Percentiles rank a stretch among this genome's conserved stretches.
Conservation (phyloP, 2,888 invertebrate species). For the Trichopria drosophilae region DNA sequence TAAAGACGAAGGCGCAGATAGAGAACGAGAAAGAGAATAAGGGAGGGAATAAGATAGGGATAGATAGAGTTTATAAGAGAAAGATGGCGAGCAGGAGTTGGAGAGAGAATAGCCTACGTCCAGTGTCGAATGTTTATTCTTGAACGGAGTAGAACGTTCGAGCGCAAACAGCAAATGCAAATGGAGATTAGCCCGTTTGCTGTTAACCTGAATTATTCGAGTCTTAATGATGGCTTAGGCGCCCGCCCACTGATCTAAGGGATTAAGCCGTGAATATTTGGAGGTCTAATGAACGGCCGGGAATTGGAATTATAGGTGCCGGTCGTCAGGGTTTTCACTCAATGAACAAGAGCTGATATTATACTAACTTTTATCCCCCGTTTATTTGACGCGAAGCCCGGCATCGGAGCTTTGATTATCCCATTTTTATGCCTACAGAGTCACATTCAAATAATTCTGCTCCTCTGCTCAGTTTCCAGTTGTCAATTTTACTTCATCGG, state of each 20-base stretch:
- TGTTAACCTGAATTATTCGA: constrained; percentile 60
- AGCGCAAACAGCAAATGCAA: constrained; percentile 55
- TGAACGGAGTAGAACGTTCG: constrained; percentile 38
- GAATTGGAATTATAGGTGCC: constrained; percentile 40
- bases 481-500: no score
- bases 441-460: no score
- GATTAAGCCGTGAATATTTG: constrained; percentile 58
- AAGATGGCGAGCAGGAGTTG: constrained; percentile 6
- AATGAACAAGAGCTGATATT: no score
- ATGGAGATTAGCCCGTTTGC: constrained; percentile 55
- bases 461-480: no score
- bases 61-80: constrained; percentile 21
- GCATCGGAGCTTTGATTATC: no score
- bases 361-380: no score
- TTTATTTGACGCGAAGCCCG: no score
- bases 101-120: constrained; percentile 36
- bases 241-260: constrained; percentile 56
- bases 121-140: constrained; percentile 49
- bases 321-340: constrained; percentile 45
- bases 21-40: constrained; percentile 2
- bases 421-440: no score
- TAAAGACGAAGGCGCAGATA: constrained; percentile 13
- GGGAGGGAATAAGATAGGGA: constrained; percentile 4
- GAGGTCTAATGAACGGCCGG: constrained; percentile 52
- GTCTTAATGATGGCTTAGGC: constrained; percentile 59